These are phyloP conservation scores for Melanargia galathea DNA, from an alignment of 2,888 invertebrate species.

Conservation along the genomic window DNA sequence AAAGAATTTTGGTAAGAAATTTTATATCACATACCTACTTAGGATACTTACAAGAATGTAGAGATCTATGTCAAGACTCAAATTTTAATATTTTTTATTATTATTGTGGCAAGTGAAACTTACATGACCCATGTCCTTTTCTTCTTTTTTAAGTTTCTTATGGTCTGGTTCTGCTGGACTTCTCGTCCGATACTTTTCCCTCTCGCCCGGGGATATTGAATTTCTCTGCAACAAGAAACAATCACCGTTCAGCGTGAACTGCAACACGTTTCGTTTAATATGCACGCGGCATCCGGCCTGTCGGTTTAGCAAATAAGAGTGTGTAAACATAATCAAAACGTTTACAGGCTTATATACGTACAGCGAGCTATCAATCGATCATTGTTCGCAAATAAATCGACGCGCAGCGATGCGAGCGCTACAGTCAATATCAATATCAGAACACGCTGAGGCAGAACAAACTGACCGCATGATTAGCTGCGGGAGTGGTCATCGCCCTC, in stretches of 20 bases:
- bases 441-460: conserved; percentile 82
- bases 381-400: conserved; percentile 82
- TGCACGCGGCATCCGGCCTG: conserved; percentile 50
- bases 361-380: conserved; percentile 76
- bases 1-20: too few relatives aligned
- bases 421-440: conserved; percentile 82
- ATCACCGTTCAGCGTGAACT: conserved; percentile 16
- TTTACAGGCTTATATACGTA: conserved; percentile 72
- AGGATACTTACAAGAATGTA: too few relatives aligned
- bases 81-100: neutral
- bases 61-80: too few relatives aligned
- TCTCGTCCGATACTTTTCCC: conserved; percentile 91
- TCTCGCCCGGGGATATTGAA: conserved; percentile 92
- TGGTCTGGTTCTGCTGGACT: conserved; percentile 88
- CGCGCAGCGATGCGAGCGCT: conserved; percentile 75
- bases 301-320: conserved; percentile 66
- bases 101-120: conserved; percentile 58
- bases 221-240: conserved; percentile 85
- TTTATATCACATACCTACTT: neutral
- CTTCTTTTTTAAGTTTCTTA: conserved; percentile 90
- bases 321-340: conserved; percentile 78
- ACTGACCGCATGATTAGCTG: conserved; percentile 82
- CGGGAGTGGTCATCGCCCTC: conserved; percentile 78
- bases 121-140: conserved; percentile 91
- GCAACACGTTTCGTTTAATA: conserved; percentile 31